Evolutionary conservation across 2,113 vertebrate species (phyloP).

Genomic region (Vireo altiloquus): DNA sequence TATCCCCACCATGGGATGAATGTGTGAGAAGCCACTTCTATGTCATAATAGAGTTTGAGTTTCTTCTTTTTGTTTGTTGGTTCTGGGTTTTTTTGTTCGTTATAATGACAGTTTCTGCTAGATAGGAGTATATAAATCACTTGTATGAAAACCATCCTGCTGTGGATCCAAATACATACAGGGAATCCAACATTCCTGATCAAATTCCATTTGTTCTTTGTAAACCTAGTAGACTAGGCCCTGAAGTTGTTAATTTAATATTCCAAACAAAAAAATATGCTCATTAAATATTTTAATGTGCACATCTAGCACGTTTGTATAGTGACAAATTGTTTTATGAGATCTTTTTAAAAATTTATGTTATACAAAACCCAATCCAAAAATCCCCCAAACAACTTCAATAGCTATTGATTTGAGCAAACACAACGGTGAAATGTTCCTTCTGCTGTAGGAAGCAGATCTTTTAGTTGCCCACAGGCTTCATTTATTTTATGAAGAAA

Average conservation of each 20-base stretch:
- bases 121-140: not conserved
- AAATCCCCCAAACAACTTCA: not conserved
- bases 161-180: not conserved
- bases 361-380: not conserved
- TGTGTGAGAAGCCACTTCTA: not conserved
- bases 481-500: slow-evolving; percentile 41
- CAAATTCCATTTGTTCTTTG: not conserved
- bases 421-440: not conserved
- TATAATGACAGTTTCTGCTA: not conserved
- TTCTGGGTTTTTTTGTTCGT: not conserved
- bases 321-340: not conserved
- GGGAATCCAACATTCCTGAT: not conserved
- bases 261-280: not conserved
- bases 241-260: not conserved
- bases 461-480: not conserved
- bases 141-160: not conserved
- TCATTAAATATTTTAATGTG: not conserved
- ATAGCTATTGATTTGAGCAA: not conserved
- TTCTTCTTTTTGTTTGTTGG: not conserved
- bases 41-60: not conserved
- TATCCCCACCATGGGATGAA: not conserved
- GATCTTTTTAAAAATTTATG: not conserved
- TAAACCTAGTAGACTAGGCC: not conserved
- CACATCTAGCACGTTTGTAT: not conserved
- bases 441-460: not conserved